Base-by-base conservation (phyloP, 2,888 invertebrate species). In the Calephelis perditalis region DNA sequence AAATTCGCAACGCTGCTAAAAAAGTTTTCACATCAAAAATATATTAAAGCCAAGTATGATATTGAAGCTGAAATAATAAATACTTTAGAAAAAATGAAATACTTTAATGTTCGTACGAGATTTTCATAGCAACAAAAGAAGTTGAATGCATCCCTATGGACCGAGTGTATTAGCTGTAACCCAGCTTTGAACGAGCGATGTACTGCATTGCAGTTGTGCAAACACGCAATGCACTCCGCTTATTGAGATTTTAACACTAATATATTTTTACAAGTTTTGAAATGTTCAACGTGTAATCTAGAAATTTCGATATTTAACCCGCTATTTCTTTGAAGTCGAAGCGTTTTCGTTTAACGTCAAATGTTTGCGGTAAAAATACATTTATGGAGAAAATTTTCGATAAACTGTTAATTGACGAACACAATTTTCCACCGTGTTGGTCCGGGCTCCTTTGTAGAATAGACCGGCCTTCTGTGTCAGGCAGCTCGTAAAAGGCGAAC, bases 161-260 rank as follows among this genome's bases (percentile, higher is more conserved):
- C 47, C 40, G 12, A n/a, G 44, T 45, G 59, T 54, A 54, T 59
- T 55, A 55, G 59, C 54, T 44, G 54, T 26, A 44, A 52, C 54
- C 43, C 45, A 15, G 60, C 60, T 37, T 37, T 57, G 49, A 58
- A 37, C 56, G 47, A 58, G 59, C 63, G 52, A 57, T 61, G 57
- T 49, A 61, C 65, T 63, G 65, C 65, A 65, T 59, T 65, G 63
- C 65, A 61, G 65, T 55, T 61, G 62, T 62, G 61, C 52, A 62
- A 57, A 60, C 65, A 66, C 63, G 58, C 61, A 56, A 60, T 59
- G 62, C 63, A 57, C 60, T 60, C 56, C 40, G 56, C 56, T 60
- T 60, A 60, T 60, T 60, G 60, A 55, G 47, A 56, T 56, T 60
- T 56, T 47, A 56, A 56, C 60, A 47, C 60, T 56, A 60, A 60